Percentiles rank a stretch among this genome's conserved stretches.
phyloP scores from a whole-genome alignment of 2,888 invertebrate genomes.

The Polietes domitor region DNA sequence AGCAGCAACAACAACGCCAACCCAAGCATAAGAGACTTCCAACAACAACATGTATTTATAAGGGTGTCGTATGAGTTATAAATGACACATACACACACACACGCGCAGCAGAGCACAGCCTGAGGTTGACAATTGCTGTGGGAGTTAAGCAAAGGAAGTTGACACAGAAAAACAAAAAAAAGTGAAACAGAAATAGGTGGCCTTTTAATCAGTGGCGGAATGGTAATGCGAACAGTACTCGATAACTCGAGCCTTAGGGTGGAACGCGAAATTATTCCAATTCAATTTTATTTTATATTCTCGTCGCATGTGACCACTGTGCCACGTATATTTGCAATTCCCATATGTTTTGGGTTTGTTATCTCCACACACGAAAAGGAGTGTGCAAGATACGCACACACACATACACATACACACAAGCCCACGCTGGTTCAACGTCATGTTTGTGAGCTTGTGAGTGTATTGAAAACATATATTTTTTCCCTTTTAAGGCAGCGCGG shows the following conservation, averaged over 20 bases:
- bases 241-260: slow-evolving; percentile 12
- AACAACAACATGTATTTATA: slow-evolving; percentile 3
- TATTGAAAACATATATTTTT: slow-evolving; percentile 3
- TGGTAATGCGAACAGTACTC: slow-evolving; percentile 50
- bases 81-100: neutral
- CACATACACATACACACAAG: neutral
- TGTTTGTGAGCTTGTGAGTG: neutral
- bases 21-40: slow-evolving; percentile 38
- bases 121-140: slow-evolving; percentile 33
- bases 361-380: neutral
- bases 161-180: slow-evolving; percentile 51
- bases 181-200: slow-evolving; percentile 11
- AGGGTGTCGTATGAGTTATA: slow-evolving; percentile 27
- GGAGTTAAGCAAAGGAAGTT: slow-evolving; percentile 55
- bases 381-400: neutral
- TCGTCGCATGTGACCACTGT: neutral
- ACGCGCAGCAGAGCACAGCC: neutral
- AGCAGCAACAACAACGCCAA: slow-evolving; percentile 36
- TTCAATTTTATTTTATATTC: neutral
- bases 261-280: neutral
- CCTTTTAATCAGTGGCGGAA: slow-evolving; percentile 52
- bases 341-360: neutral
- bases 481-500: neutral
- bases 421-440: neutral
- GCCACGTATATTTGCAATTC: neutral